Evolutionary conservation across 2,797 vertebrate species (phyloP), one percentile per base, ranked within the genome.

Genomic region (Jordanella pulchra): DNA sequence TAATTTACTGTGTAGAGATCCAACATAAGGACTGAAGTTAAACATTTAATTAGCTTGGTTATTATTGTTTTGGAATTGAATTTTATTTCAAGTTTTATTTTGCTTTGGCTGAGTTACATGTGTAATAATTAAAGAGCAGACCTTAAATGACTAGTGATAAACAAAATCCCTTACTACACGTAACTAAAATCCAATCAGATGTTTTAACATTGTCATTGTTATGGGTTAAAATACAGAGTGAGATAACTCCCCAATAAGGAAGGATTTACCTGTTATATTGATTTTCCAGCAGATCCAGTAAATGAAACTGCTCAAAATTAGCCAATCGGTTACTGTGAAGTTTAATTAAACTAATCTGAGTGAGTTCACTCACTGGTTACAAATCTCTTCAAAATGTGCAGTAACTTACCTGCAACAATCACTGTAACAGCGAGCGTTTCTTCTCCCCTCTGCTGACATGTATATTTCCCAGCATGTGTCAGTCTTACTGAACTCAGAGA

Each of bases 401-500:
- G 32, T 32, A 60, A 83, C 91, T 90, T 65, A 97, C 96, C 95
- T 74, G 93, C 91, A 3, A 96, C 89, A 4, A 86, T 56, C 39
- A 98, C 85, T 17, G 28, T 93, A 13, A 96, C 18, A 0, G 89
- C 84, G 48, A 90, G 92, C 1, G 75, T 80, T 1, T 42, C 63
- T 54, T 0, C 87, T 23, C 83, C 89, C 0, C 76, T 85, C 44
- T 27, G 15, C 2, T 87, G 89, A 86, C 97, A 98, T 0, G 82
- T 80, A 83, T 96, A 98, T 79, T 70, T 93, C 14, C 96, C 97
- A 0, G 95, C 91, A 81, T 95, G 86, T 0, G 69, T 0, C 67
- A 56, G 3, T 32, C 30, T 83, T 44, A 93, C 80, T 75, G 85
- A 67, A 18, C 65, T 45, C 65, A 94, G 81, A 58, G 71, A 84